Evolutionary conservation across 2,113 vertebrate species (phyloP), one percentile per base, ranked within the genome.

Genomic region (Poeciliopsis occidentalis): DNA sequence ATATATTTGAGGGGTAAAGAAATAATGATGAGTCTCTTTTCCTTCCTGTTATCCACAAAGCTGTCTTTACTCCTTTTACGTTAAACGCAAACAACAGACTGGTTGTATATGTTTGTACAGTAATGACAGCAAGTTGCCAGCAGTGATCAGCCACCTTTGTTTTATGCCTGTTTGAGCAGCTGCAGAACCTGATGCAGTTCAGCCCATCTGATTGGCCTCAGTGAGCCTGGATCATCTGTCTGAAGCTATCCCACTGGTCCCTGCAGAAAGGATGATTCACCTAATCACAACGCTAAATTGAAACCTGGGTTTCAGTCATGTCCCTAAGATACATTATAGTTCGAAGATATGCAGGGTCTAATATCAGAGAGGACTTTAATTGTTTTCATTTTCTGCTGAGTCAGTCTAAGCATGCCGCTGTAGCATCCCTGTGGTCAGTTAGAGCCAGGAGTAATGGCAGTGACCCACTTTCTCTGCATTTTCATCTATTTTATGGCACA

Each of bases 121-220:
- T 37, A 76, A 65, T 89, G 88, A 89, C 81, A 88, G 82, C 22
- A 5, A 26, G 64, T 29, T 34, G 60, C 30, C 1, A 32, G 51
- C 74, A 73, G 67, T 3, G 41, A 75, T 76, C 65, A 54, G 92
- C 90, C 82, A 96, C 95, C 95, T 93, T 94, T 93, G 89, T 93
- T 93, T 73, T 96, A 94, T 63, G 97, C 93, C 57, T 75, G 92
- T 80, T 94, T 93, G 72, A 96, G 93, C 93, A 95, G 92, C 83
- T 95, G 93, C 80, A 96, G 81, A 83, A 95, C 94, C 44, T 86
- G 86, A 88, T 93, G 93, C 57, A 97, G 86, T 91, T 97, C 64
- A 90, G 65, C 68, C 84, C 89, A 70, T 86, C 92, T 31, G 85
- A 0, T 37, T 91, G 87, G 60, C 44, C 47, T 31, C 84, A 85